These are phyloP conservation scores for Eriosoma lanigerum DNA, from an alignment of 1,140 invertebrate genomes.

Conservation along the genomic window DNA sequence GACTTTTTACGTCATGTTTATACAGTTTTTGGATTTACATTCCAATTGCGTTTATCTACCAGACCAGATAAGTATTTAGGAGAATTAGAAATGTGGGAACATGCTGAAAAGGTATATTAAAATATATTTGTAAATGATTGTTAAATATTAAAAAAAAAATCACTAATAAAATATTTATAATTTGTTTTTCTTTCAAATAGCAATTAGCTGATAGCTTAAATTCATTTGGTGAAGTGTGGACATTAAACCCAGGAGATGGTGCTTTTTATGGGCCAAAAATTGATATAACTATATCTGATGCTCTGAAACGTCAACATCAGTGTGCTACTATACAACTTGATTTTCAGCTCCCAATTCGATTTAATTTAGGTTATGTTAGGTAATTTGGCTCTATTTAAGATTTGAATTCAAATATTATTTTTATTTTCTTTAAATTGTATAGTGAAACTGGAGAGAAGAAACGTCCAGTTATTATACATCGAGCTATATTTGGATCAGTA, in stretches of 20 bases:
- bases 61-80: constrained; percentile 95
- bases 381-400: constrained; percentile 57
- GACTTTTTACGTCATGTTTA: constrained; percentile 90
- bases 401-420: neutral
- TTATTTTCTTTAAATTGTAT: constrained; percentile 55
- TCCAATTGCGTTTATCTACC: constrained; percentile 89
- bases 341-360: constrained; percentile 93
- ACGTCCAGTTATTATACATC: constrained; percentile 95
- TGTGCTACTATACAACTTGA: constrained; percentile 98
- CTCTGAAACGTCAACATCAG: constrained; percentile 84
- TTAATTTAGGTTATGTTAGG: constrained; percentile 83
- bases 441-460: constrained; percentile 86
- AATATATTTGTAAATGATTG: too few relatives aligned
- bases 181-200: constrained; percentile 57
- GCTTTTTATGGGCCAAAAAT: constrained; percentile 99
- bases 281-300: constrained; percentile 96
- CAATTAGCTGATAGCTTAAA: constrained; percentile 84
- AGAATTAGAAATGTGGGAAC: constrained; percentile 86
- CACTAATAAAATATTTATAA: neutral
- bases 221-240: constrained; percentile 84
- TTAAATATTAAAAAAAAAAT: too few relatives aligned
- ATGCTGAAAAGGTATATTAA: constrained; percentile 75
- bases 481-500: constrained; percentile 94
- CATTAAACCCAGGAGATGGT: constrained; percentile 88
- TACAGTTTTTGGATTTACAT: constrained; percentile 91